phyloP scores from a whole-genome alignment of 2,797 vertebrate genomes.

The Cirrhinus mrigala region DNA sequence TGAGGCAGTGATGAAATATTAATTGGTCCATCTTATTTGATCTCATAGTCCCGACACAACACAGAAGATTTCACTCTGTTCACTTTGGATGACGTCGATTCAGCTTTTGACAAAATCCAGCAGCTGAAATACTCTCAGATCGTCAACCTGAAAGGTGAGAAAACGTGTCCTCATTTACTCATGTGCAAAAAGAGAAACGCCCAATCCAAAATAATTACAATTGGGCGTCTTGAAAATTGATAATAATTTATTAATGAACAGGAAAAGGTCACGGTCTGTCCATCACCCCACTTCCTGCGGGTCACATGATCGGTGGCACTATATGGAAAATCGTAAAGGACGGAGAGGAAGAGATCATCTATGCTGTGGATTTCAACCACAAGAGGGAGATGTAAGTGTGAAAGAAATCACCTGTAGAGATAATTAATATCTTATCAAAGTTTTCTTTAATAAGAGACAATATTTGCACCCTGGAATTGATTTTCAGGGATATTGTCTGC shows the following conservation, averaged over 20 bases:
- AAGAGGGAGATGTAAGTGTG: conserved; percentile 95
- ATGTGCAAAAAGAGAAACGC: neutral
- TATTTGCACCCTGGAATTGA: neutral
- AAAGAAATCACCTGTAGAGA: neutral
- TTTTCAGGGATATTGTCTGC: neutral
- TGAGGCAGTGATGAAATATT: neutral
- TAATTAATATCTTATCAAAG: neutral
- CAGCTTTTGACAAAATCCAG: conserved; percentile 98
- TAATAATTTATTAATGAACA: conserved; percentile 66
- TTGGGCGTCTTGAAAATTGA: neutral
- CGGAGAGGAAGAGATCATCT: conserved; percentile 97
- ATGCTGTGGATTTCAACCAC: conserved; percentile 99
- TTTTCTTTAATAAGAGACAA: neutral
- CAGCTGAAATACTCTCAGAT: conserved; percentile 99
- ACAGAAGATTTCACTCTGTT: conserved; percentile 97
- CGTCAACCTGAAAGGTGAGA: conserved; percentile 95
- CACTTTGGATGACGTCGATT: conserved; percentile 95
- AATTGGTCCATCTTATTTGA: conserved; percentile 45
- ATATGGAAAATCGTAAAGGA: conserved; percentile 99
- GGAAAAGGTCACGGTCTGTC: conserved; percentile 99
- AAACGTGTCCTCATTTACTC: neutral
- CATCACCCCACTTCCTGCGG: conserved; percentile 95
- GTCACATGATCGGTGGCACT: conserved; percentile 98
- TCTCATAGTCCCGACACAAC: conserved; percentile 92
- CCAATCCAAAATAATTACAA: neutral